Conservation (phyloP, 2,888 invertebrate genomes). For the Drosophila yooni region DNA sequence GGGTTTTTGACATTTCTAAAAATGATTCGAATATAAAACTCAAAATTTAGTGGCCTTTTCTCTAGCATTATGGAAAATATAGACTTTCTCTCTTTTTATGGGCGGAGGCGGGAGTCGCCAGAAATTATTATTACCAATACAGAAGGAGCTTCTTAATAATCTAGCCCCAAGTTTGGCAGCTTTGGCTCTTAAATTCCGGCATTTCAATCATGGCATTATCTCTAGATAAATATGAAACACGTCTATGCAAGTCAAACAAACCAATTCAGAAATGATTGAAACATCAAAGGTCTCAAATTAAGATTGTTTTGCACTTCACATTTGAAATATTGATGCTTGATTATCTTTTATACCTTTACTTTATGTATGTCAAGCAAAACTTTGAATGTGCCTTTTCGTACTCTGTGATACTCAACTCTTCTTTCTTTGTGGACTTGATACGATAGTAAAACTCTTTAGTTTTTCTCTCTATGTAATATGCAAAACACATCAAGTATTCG, state of each 20-base stretch:
- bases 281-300: neutral
- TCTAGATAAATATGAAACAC: neutral
- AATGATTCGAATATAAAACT: neutral
- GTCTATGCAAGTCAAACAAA: neutral
- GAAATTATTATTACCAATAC: neutral
- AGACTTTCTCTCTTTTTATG: neutral
- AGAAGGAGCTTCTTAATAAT: neutral
- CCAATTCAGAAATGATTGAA: neutral
- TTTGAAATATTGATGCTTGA: neutral
- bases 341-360: neutral
- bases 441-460: neutral
- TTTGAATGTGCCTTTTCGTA: neutral
- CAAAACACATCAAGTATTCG: neutral
- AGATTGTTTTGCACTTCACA: neutral
- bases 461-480: neutral
- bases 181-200: neutral
- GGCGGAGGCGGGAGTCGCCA: neutral
- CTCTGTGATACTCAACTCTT: neutral
- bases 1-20: neutral
- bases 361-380: neutral
- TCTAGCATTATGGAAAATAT: neutral
- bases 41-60: neutral
- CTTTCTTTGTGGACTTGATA: neutral
- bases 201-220: neutral
- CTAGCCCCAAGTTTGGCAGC: neutral